Evolutionary conservation across 2,113 vertebrate genomes (phyloP).

Genomic region (Trematomus loennbergii): DNA sequence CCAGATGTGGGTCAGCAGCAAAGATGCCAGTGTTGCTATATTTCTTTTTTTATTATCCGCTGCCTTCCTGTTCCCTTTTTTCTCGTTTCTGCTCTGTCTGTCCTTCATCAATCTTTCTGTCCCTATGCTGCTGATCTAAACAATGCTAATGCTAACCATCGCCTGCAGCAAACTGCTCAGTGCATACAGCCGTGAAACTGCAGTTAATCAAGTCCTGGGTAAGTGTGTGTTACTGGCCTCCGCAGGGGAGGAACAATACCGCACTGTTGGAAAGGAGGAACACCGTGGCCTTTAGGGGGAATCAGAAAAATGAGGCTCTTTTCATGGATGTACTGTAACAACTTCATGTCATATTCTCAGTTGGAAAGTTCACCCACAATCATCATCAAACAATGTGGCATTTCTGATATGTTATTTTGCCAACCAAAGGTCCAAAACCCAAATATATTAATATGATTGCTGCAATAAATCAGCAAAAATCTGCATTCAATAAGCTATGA

Average conservation of each 20-base stretch:
- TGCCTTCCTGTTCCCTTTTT: background rate
- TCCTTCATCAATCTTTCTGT: conserved; percentile 21
- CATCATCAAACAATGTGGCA: background rate
- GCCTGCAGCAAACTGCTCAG: conserved; percentile 36
- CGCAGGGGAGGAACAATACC: background rate
- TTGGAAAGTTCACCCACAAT: background rate
- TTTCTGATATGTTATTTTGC: too few species aligned
- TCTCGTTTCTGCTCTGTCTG: background rate
- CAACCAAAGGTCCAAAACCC: background rate
- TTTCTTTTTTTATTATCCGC: background rate
- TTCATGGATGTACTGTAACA: background rate
- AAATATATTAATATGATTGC: too few species aligned
- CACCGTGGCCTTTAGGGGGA: background rate
- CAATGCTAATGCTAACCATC: background rate
- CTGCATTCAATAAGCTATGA: too few species aligned
- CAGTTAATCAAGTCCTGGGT: conserved; percentile 41
- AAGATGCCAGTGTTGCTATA: conserved; percentile 9
- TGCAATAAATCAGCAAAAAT: too few species aligned
- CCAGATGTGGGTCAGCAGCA: conserved; percentile 54
- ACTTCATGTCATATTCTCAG: background rate
- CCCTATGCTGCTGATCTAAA: background rate
- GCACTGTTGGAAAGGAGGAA: background rate
- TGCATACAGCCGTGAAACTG: conserved; percentile 20
- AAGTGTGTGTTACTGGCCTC: conserved; percentile 22
- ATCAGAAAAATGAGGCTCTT: background rate